Evolutionary conservation across 2,888 invertebrate genomes (phyloP), one percentile per base, ranked within the genome.

Genomic region (Cyclophora punctaria): DNA sequence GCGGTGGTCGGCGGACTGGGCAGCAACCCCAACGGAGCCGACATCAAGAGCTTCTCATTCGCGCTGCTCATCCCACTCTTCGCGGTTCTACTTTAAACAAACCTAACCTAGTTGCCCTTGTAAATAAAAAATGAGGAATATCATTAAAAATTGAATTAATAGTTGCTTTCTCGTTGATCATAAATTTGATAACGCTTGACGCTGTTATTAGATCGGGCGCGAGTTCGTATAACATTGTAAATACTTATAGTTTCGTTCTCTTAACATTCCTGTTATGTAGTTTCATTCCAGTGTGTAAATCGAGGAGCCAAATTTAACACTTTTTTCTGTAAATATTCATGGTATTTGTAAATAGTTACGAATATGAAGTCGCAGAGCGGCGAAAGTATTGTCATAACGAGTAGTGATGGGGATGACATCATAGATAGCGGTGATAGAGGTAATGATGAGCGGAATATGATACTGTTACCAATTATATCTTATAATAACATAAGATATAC

Each of bases 261-360:
- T 71, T 71, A 59, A 87, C 86, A 87, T 86, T 87, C 87, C 86
- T 76, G 78, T 79, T 85, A 77, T 79, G 81, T 80, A 79, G 73
- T 79, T 81, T 74, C 76, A 83, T 84, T 84, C 80, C 83, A 79
- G 71, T 78, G 62, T 81, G 75, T 79, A 80, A 78, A 80, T 75
- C 73, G 72, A 76, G 64, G 68, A 78, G 75, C 75, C 80, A 80
- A 78, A 80, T 70, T 75, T 20, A 69, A 67, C 80, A 78, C 78
- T 72, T 78, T 77, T 75, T 73, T 73, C 71, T 87, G 87, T 87
- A 86, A 77, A 87, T 87, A 88, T 66, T 71, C 37, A 37, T 37
- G 5, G 5, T 73, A 64, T 75, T 73, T 88, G 88, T 88, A 88
- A 73, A 88, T 88, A 87, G 78, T 80, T 74, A 78, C 73, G 70